Base-by-base conservation (phyloP, 1,140 invertebrate species). In the Idris sp. region DNA sequence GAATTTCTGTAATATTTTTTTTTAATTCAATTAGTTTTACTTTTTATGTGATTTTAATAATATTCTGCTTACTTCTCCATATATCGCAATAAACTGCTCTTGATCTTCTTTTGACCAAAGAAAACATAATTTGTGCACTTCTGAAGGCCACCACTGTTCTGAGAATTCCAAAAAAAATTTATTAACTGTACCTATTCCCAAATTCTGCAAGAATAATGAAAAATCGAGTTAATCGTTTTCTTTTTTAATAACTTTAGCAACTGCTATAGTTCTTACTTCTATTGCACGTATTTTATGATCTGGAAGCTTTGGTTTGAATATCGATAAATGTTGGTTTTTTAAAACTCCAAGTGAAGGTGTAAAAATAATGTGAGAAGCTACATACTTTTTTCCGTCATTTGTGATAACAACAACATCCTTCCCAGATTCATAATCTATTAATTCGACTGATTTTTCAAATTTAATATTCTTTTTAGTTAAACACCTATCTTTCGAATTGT, bases 101-200 rank as follows among this genome's bases (percentile, higher is more conserved):
- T 87, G 80, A 65, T 91, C 89, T 19, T 88, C 65, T 38, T 88
- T 79, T 0, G 78, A 81, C 91, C 91, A 92, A 2, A 91, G 74
- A 15, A 90, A 87, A 31, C 74, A 76, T 89, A 90, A 36, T 82
- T 86, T 81, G 25, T 58, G 30, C n/a, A 31, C 35, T 44, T 81
- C 68, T 28, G 88, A 77, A 1, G 89, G 88, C 90, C 92, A 92
- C 89, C 93, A 94, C 15, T 86, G 86, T 31, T 87, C 79, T 1
- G 89, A 78, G 72, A 92, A 94, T 79, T 92, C 89, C 11, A 94
- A 76, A 73, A 93, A 95, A 43, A 97, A 90, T 83, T 93, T 93
- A 74, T 92, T 87, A 1, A 91, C 89, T 19, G 87, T 89, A 25
- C 91, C 91, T 81, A 91, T 89, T 9, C 84, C 89, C 15, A 92